Evolutionary conservation across 2,113 vertebrate species (phyloP).

Genomic region (Salminus brasiliensis): DNA sequence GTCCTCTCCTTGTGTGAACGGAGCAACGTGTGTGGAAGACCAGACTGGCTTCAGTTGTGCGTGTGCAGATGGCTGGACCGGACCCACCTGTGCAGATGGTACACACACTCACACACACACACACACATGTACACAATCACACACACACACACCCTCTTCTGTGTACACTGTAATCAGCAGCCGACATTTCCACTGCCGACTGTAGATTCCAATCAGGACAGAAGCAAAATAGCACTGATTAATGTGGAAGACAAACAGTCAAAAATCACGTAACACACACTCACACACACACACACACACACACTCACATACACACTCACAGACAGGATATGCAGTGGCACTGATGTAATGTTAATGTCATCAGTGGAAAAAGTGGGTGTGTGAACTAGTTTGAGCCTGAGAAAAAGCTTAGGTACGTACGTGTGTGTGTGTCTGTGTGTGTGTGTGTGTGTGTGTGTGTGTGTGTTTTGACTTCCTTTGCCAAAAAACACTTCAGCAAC

Average conservation of each 20-base stretch:
- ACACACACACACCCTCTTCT: neutral
- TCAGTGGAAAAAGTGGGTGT: slow-evolving; percentile 15
- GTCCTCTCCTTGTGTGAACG: slow-evolving; percentile 75
- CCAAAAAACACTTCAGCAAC: neutral
- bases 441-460: too few relatives aligned
- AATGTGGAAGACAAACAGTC: slow-evolving; percentile 25
- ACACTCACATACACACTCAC: neutral
- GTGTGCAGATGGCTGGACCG: slow-evolving; percentile 75
- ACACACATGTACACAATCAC: neutral
- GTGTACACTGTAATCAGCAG: slow-evolving; percentile 26
- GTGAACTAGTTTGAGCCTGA: neutral
- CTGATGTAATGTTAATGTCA: slow-evolving; percentile 15
- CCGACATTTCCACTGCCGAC: slow-evolving; percentile 27
- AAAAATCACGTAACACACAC: slow-evolving; percentile 33
- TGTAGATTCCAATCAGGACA: slow-evolving; percentile 25
- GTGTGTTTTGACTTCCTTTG: too few relatives aligned
- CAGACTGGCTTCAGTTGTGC: slow-evolving; percentile 73
- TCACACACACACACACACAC: neutral
- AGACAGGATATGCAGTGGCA: slow-evolving; percentile 5
- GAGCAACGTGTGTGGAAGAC: slow-evolving; percentile 75
- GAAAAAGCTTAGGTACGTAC: neutral
- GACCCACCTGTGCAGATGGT: slow-evolving; percentile 75
- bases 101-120: slow-evolving; percentile 33
- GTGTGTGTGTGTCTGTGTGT: neutral
- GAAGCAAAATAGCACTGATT: slow-evolving; percentile 34